Percentiles rank a stretch among this genome's conserved stretches.
Conservation (phyloP, 1,140 invertebrate species). For the Megalopta genalis region DNA sequence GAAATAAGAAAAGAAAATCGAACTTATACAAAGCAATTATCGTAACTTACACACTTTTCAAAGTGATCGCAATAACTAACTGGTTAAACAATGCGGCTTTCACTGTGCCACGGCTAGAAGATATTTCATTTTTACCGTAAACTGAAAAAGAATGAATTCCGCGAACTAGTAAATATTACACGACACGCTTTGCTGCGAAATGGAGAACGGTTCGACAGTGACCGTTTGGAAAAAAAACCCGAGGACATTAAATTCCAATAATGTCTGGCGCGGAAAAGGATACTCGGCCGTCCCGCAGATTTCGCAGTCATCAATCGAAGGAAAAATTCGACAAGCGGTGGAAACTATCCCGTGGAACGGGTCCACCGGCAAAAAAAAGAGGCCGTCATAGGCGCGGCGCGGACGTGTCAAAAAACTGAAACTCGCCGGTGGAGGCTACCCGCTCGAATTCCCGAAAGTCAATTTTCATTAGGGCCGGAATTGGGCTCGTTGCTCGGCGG, state of each 20-base stretch:
- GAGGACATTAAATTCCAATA: neutral
- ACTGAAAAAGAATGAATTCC: no score
- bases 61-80: no score
- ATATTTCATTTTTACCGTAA: no score
- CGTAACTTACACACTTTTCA: no score
- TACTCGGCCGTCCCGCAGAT: neutral
- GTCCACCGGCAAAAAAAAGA: conserved; percentile 4
- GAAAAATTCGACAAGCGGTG: conserved; percentile 13
- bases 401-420: conserved; percentile 42
- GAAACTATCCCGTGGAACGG: neutral
- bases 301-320: conserved; percentile 13
- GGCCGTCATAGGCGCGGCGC: neutral
- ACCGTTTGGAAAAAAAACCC: neutral
- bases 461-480: conserved; percentile 70
- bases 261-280: neutral
- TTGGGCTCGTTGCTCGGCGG: conserved; percentile 54
- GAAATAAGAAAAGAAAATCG: no score
- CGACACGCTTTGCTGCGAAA: neutral
- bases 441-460: conserved; percentile 61
- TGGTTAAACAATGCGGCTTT: no score
- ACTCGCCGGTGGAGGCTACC: conserved; percentile 12
- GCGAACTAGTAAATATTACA: neutral
- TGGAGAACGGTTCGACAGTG: neutral
- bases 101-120: no score
- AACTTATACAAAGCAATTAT: no score